Evolutionary conservation across 2,888 invertebrate genomes (phyloP).

Genomic region (Atethmia centrago): DNA sequence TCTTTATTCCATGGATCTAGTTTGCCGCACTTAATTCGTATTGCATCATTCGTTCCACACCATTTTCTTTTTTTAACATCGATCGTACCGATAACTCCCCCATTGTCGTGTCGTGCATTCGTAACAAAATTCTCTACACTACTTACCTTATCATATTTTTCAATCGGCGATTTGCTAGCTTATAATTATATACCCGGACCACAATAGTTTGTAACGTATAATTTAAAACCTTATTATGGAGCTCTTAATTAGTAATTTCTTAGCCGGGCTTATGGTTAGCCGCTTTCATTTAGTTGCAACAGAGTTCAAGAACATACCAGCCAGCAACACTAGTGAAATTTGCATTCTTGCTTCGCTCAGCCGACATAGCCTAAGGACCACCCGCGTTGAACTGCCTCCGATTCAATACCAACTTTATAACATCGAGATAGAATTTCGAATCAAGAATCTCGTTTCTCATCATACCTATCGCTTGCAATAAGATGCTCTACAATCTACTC

Average conservation of each 20-base stretch:
- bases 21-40: constrained; percentile 85
- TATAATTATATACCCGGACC: constrained; percentile 65
- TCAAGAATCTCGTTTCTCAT: constrained; percentile 71
- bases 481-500: constrained; percentile 82
- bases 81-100: constrained; percentile 75
- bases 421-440: constrained; percentile 80
- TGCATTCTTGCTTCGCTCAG: constrained; percentile 87
- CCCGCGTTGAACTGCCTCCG: constrained; percentile 84
- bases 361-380: constrained; percentile 87
- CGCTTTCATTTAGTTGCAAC: constrained; percentile 75
- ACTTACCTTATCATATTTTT: constrained; percentile 69
- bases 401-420: constrained; percentile 86
- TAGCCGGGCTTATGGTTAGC: constrained; percentile 73
- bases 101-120: constrained; percentile 70
- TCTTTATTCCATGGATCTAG: constrained; percentile 83
- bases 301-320: constrained; percentile 80
- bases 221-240: constrained; percentile 61
- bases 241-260: constrained; percentile 72
- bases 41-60: constrained; percentile 85
- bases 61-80: constrained; percentile 78
- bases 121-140: constrained; percentile 68
- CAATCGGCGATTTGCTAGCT: constrained; percentile 64
- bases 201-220: constrained; percentile 59
- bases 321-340: constrained; percentile 86
- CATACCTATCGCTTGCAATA: constrained; percentile 81